Evolutionary conservation across 1,140 invertebrate species (phyloP), one percentile per base, ranked within the genome.

Genomic region (Zophobas atratus): DNA sequence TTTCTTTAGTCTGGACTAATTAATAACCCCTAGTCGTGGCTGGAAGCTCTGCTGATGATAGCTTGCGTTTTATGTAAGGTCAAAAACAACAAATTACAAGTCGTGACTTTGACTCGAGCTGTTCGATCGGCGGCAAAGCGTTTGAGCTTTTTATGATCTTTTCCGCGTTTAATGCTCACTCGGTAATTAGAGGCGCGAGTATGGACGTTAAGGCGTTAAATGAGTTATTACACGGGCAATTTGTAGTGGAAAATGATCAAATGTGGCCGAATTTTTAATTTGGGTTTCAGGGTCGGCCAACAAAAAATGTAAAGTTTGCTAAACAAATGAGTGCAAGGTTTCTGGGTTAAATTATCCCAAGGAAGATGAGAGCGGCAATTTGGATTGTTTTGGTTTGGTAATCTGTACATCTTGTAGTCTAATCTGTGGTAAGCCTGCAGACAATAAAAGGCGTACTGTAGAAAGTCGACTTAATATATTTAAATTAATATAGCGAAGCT

Each of bases 41-140:
- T 60, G 56, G 56, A 60, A 60, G 56, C 56, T 60, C 4, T 35
- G 56, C 5, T 35, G 56, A 35, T 60, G 36, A 33, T 60, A 34
- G 35, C 34, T 46, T 8, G 43, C 6, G 6, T 46, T 46, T 46
- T 46, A 46, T 46, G 3, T 36, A 39, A 60, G 56, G 56, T 60
- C 56, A 60, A 60, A 35, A 60, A 6, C 56, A 60, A 60, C 56
- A 6, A 60, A 35, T 60, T 46, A 46, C 43, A 60, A 33, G 33
- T 60, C 56, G 56, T 60, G 56, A 60, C 56, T 60, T 60, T 60
- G 56, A 60, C 56, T 60, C 36, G 33, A 60, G 36, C 56, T 60
- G 34, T 33, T 38, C 38, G n/a, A 60, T 4, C 56, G 1, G 35
- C 56, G 35, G 56, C 56, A 38, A 46, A 3, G 43, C 6, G 6